phyloP scores from a whole-genome alignment of 2,797 vertebrate genomes.

The Cygnus olor region DNA sequence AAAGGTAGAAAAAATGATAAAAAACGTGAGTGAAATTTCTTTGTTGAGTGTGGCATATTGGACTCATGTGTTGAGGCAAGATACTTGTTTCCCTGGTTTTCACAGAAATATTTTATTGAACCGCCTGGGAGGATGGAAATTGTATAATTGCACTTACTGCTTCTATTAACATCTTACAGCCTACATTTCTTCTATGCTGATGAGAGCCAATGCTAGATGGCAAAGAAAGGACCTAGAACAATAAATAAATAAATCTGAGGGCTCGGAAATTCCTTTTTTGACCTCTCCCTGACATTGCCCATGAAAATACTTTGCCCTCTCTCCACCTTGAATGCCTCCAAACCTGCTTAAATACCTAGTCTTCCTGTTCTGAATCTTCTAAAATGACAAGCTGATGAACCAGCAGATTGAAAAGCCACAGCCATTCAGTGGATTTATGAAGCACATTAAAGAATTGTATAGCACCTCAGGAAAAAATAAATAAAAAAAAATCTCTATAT shows the following conservation, averaged over 20 bases:
- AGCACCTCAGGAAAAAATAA: background rate
- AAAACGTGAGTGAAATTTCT: background rate
- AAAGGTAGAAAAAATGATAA: background rate
- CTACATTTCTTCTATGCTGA: background rate
- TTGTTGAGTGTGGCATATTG: background rate
- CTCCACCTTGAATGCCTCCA: background rate
- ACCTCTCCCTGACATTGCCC: background rate
- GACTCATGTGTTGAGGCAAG: background rate
- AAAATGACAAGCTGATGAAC: slow-evolving; percentile 18
- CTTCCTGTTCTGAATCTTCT: background rate
- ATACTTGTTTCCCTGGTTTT: background rate
- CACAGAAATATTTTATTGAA: background rate
- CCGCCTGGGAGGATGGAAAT: background rate
- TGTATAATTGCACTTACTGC: background rate
- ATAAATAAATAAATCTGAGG: background rate
- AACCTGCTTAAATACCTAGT: background rate
- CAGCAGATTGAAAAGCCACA: background rate
- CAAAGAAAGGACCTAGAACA: background rate
- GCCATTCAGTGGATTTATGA: slow-evolving; percentile 3
- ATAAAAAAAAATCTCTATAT: background rate
- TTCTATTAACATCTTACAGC: background rate
- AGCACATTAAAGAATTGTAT: background rate
- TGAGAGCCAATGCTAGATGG: background rate
- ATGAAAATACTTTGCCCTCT: background rate
- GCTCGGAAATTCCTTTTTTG: background rate